Conservation (phyloP, 2,797 vertebrate species). For the Yasuhikotakia modesta region DNA sequence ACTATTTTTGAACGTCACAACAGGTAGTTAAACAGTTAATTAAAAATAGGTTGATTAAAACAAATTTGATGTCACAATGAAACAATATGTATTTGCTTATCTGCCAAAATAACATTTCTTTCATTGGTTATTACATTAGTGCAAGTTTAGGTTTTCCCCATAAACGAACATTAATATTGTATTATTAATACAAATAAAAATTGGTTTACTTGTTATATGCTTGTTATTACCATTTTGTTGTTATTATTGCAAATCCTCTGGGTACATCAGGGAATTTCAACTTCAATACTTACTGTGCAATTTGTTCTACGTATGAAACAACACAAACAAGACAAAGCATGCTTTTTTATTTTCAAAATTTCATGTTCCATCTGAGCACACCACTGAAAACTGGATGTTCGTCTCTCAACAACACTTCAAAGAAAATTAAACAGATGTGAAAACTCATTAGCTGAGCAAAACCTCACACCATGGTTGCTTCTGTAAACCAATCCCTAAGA, state of each 20-base stretch:
- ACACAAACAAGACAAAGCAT: slow-evolving; percentile 50
- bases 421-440: slow-evolving; percentile 56
- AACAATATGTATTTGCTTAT: background rate
- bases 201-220: background rate
- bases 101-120: background rate
- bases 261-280: slow-evolving; percentile 36
- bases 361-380: background rate
- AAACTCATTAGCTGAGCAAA: slow-evolving; percentile 55
- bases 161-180: too few species aligned
- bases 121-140: background rate
- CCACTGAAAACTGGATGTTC: slow-evolving; percentile 3
- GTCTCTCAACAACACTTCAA: slow-evolving; percentile 48
- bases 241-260: background rate
- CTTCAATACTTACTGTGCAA: slow-evolving; percentile 72
- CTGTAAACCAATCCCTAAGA: slow-evolving; percentile 1
- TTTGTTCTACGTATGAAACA: slow-evolving; percentile 71
- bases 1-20: background rate
- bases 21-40: too few species aligned
- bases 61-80: too few species aligned
- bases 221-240: background rate
- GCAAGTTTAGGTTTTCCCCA: background rate
- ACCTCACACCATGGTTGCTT: slow-evolving; percentile 23
- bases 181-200: background rate
- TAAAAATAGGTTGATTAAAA: too few species aligned
- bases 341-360: background rate